These are phyloP conservation scores for Junonia oenone DNA, from an alignment of 2,888 invertebrate genomes.

Conservation along the genomic window DNA sequence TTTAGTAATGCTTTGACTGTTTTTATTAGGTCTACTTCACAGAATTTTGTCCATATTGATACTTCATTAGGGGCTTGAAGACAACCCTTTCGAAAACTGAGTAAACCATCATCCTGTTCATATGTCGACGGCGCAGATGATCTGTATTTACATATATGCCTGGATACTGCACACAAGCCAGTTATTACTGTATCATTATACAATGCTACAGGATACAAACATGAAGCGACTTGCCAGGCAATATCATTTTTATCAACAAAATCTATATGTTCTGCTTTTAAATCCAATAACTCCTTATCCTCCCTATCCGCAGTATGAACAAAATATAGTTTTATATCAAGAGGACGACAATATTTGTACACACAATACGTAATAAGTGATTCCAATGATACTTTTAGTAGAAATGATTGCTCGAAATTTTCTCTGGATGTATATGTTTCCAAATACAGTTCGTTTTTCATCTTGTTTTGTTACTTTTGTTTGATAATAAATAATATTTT, in stretches of 20 bases:
- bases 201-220: slow-evolving; percentile 82
- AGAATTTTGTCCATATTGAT: slow-evolving; percentile 94
- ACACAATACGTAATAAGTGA: slow-evolving; percentile 82
- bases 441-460: slow-evolving; percentile 50
- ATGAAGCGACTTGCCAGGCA: slow-evolving; percentile 70
- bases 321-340: slow-evolving; percentile 59
- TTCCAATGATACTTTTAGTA: slow-evolving; percentile 71
- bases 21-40: slow-evolving; percentile 89
- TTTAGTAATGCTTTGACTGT: slow-evolving; percentile 72
- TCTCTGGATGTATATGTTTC: slow-evolving; percentile 42
- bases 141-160: slow-evolving; percentile 55
- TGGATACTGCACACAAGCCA: slow-evolving; percentile 86
- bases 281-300: slow-evolving; percentile 34
- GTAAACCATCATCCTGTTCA: slow-evolving; percentile 73
- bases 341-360: slow-evolving; percentile 78
- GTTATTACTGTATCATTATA: slow-evolving; percentile 83
- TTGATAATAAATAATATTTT: background rate
- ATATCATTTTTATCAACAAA: slow-evolving; percentile 49
- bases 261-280: slow-evolving; percentile 47
- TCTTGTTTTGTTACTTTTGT: slow-evolving; percentile 13
- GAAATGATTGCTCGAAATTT: slow-evolving; percentile 35
- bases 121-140: slow-evolving; percentile 30
- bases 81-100: slow-evolving; percentile 90
- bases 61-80: slow-evolving; percentile 90
- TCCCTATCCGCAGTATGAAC: slow-evolving; percentile 45